phyloP scores from a whole-genome alignment of 2,888 invertebrate species.

The Orthonevra nobilis region DNA sequence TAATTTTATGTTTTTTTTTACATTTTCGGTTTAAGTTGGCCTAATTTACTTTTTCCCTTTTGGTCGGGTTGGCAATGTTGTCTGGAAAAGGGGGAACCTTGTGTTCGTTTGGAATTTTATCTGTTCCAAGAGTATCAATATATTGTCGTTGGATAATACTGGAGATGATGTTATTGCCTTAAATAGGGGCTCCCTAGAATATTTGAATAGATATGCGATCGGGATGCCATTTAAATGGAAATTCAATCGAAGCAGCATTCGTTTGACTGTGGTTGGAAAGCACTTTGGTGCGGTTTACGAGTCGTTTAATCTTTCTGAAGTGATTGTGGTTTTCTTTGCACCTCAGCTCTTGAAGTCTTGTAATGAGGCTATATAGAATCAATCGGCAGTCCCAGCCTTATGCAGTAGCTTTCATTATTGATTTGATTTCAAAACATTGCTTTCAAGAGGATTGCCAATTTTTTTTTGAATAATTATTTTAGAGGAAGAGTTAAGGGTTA shows the following conservation, averaged over 20 bases:
- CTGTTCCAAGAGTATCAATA: conserved; percentile 41
- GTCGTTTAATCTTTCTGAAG: conserved; percentile 48
- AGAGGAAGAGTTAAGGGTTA: too few relatives aligned
- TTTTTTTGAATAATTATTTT: too few relatives aligned
- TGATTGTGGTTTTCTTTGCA: background rate
- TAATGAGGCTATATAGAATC: conserved; percentile 55
- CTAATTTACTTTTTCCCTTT: conserved; percentile 20
- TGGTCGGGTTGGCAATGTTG: background rate
- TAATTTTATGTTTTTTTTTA: background rate
- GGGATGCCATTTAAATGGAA: conserved; percentile 59
- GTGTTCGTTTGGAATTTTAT: conserved; percentile 29
- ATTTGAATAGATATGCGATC: conserved; percentile 62
- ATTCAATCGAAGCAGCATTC: conserved; percentile 35
- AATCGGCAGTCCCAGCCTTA: too few relatives aligned
- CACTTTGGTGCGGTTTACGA: conserved; percentile 27
- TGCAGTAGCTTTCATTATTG: too few relatives aligned
- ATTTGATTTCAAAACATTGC: too few relatives aligned
- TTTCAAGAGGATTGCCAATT: too few relatives aligned
- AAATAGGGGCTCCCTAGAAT: conserved; percentile 35
- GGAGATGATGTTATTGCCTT: conserved; percentile 58
- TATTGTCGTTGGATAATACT: conserved; percentile 51
- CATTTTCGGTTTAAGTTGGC: conserved; percentile 29
- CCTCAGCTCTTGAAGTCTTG: background rate
- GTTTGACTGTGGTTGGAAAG: background rate
- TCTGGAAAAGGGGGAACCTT: background rate